Conservation (phyloP, 2,888 invertebrate genomes). For the Hypomecis punctinalis region DNA sequence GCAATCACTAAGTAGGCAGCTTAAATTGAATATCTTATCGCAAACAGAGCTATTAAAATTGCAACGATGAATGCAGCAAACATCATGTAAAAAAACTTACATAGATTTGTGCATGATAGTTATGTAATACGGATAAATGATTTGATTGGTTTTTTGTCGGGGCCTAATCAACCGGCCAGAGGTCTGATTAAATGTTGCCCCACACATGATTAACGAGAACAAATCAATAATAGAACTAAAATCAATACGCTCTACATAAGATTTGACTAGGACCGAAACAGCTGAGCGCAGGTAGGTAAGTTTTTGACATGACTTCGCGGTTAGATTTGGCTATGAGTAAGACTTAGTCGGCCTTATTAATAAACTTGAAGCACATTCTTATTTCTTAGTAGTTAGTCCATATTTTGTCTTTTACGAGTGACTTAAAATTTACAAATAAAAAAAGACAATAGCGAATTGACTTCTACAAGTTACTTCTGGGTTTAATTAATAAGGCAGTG, state of each 20-base stretch:
- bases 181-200: slow-evolving; percentile 11
- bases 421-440: no score
- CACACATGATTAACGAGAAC: slow-evolving; percentile 2
- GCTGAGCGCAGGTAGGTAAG: no score
- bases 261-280: not conserved
- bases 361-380: no score
- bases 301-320: no score
- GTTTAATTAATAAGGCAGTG: no score
- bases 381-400: no score
- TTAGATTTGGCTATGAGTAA: no score
- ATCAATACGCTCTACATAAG: not conserved
- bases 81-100: slow-evolving; percentile 9
- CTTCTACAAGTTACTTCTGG: no score
- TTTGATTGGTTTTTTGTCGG: slow-evolving; percentile 23
- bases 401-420: no score
- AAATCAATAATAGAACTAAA: not conserved
- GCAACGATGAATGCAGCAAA: slow-evolving; percentile 29
- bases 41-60: slow-evolving; percentile 36
- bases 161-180: slow-evolving; percentile 10
- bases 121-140: slow-evolving; percentile 31
- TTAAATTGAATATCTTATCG: slow-evolving; percentile 37
- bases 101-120: slow-evolving; percentile 33
- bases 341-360: no score
- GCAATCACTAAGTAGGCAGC: slow-evolving; percentile 7
- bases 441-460: no score